Percentiles rank a stretch among this genome's conserved stretches.
These are phyloP conservation scores for Orientallactaga bullata DNA, from an alignment of 2,113 vertebrate genomes.

Conservation along the genomic window DNA sequence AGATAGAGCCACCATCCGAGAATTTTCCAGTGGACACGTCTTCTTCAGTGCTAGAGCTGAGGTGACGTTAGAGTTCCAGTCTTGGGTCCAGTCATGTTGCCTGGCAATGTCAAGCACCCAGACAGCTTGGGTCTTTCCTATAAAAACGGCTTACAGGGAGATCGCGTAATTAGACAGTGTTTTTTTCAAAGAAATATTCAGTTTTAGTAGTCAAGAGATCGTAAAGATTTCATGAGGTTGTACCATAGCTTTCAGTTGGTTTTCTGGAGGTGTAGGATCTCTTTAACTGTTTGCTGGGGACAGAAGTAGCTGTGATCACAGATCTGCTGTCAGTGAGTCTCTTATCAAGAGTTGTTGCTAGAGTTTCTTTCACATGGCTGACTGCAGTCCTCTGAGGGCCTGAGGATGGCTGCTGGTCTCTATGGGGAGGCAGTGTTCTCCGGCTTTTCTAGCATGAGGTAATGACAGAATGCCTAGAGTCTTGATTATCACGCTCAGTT, in stretches of 20 bases:
- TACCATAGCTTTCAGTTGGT: not conserved
- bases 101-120: not conserved
- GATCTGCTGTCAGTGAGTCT: not conserved
- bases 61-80: not conserved
- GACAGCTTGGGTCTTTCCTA: too few species aligned
- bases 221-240: not conserved
- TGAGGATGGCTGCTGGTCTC: not conserved
- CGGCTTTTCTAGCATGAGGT: not conserved
- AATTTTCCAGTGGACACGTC: not conserved
- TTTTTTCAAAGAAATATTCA: not conserved
- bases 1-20: not conserved
- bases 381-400: not conserved
- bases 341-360: not conserved
- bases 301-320: not conserved
- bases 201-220: not conserved
- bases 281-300: not conserved
- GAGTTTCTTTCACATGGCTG: not conserved
- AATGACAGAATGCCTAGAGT: not conserved
- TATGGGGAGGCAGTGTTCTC: not conserved
- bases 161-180: not conserved
- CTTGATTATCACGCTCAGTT: not conserved
- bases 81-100: not conserved
- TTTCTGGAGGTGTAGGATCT: not conserved
- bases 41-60: not conserved
- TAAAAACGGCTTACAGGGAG: not conserved